Base-by-base conservation (phyloP, 2,888 invertebrate species). In the Acrobasis consociella region DNA sequence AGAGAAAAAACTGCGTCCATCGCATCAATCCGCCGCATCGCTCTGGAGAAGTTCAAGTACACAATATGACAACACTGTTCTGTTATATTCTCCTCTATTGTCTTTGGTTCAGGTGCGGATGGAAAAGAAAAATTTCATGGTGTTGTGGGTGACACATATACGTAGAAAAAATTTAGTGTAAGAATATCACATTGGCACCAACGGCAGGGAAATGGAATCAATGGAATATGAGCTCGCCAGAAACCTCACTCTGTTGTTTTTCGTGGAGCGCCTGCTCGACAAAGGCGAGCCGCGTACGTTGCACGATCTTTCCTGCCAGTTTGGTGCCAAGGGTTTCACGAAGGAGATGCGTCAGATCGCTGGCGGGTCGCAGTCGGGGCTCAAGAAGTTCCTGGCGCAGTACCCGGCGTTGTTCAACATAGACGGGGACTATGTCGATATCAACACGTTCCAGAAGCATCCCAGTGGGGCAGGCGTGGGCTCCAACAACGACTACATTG, bases 271-370 rank as follows among this genome's bases (percentile, higher is more conserved):
- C 81, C 94, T 99, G 75, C 95, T 99, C 95, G 99, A 99, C 91
- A 99, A 98, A 93, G 97, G 97, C 77, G 97, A 97, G 86, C 97
- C 98, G 70, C 95, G 99, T 86, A 98, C 98, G 72, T 94, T 99
- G 80, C 99, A 99, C 91, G 99, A 99, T 93, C 94, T 99, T 76
- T 98, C 98, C 85, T 99, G 99, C 90, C 99, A 99, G 92, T 99
- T 99, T 92, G 99, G 99, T 80, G 99, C 99, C 74, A 98, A 99
- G 89, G 99, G 98, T 74, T 99, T 99, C 91, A 99, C 99, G 31
- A 97, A 98, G 93, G 99, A 99, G 93, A 99, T 99, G 99, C 94
- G 98, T 76, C 98, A 98, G 89, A 97, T 97, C 74, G 97, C 97
- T 77, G 97, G 99, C 72, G 98, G 98, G 75, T 98, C 98, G 74